phyloP scores from a whole-genome alignment of 2,113 vertebrate species.

The Brienomyrus brachyistius region DNA sequence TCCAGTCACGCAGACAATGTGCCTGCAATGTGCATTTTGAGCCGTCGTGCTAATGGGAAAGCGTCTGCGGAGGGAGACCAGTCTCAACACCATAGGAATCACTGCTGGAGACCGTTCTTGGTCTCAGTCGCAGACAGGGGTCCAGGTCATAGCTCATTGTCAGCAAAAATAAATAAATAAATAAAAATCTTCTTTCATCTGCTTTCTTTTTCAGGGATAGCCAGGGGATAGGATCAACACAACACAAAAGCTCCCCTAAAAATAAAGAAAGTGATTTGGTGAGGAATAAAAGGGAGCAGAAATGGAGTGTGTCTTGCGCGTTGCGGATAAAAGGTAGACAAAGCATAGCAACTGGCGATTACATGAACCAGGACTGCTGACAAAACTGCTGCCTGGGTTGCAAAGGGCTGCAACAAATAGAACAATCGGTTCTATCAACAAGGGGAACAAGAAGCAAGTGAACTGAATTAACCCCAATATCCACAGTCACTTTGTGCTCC shows the following conservation, averaged over 20 bases:
- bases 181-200: not conserved
- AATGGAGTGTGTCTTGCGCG: not conserved
- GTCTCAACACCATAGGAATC: not conserved
- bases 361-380: not conserved
- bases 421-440: not conserved
- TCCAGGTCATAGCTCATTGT: not conserved
- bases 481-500: not conserved
- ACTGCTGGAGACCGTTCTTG: not conserved
- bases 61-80: not conserved
- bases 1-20: not conserved
- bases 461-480: slow-evolving; percentile 4
- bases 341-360: not conserved
- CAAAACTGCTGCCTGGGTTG: not conserved
- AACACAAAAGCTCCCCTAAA: not conserved
- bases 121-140: not conserved
- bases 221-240: not conserved
- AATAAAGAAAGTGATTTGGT: not conserved
- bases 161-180: not conserved
- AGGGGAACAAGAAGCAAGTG: not conserved
- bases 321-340: not conserved
- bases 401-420: not conserved
- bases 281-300: not conserved
- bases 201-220: not conserved
- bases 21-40: not conserved
- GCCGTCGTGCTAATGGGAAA: not conserved